phyloP scores from a whole-genome alignment of 2,113 vertebrate species.

The Australoheros scitulus region DNA sequence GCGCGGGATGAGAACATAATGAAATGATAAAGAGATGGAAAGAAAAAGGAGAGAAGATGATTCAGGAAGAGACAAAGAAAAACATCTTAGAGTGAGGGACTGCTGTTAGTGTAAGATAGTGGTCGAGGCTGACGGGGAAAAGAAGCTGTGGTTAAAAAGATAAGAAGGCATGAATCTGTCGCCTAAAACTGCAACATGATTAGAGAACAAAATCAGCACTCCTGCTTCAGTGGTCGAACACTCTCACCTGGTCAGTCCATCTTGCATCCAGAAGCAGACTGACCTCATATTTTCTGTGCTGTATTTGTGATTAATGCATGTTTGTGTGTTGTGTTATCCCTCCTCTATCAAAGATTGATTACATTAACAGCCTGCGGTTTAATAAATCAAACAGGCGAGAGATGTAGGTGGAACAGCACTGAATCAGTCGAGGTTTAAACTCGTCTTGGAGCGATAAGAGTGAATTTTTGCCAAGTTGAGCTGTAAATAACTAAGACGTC shows the following conservation, averaged over 20 bases:
- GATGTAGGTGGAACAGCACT: not conserved
- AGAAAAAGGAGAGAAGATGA: slow-evolving; percentile 3
- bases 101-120: not conserved
- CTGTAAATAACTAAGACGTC: slow-evolving; percentile 56
- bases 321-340: slow-evolving; percentile 7
- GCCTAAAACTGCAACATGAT: not conserved
- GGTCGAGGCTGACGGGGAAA: not conserved
- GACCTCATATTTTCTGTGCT: slow-evolving; percentile 12
- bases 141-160: slow-evolving; percentile 3
- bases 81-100: not conserved
- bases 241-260: not conserved
- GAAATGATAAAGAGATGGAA: slow-evolving; percentile 33
- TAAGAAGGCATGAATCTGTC: not conserved
- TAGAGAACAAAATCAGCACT: not conserved
- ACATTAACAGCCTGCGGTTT: slow-evolving; percentile 12
- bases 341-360: slow-evolving; percentile 27
- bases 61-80: slow-evolving; percentile 9
- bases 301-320: slow-evolving; percentile 22
- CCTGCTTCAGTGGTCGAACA: not conserved
- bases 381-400: slow-evolving; percentile 26
- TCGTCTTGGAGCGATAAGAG: slow-evolving; percentile 28
- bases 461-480: slow-evolving; percentile 27
- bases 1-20: slow-evolving; percentile 9
- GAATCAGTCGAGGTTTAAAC: slow-evolving; percentile 47
- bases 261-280: slow-evolving; percentile 22